phyloP scores from a whole-genome alignment of 2,888 invertebrate species.

The Amphipyra berbera region DNA sequence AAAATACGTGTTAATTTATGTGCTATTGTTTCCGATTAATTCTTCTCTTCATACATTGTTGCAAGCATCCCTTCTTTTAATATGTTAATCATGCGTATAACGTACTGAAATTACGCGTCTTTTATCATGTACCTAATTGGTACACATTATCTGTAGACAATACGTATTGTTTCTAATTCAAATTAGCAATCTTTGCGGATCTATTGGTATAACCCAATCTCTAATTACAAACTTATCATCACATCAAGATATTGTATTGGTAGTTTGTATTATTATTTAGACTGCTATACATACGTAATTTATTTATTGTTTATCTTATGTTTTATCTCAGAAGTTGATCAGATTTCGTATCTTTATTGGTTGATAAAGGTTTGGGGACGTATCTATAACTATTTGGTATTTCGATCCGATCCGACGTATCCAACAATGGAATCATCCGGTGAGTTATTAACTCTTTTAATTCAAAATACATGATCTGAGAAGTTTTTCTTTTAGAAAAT shows the following conservation, averaged over 20 bases:
- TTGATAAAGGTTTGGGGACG: slow-evolving; percentile 46
- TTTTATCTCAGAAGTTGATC: slow-evolving; percentile 46
- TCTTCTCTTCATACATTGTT: too few species aligned
- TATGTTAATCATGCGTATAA: neutral
- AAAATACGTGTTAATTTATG: too few species aligned
- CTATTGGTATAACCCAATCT: neutral
- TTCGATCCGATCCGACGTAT: slow-evolving; percentile 25
- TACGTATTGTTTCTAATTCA: neutral
- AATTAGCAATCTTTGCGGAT: neutral
- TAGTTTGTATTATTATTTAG: slow-evolving; percentile 22
- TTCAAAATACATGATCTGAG: neutral
- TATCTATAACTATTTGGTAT: slow-evolving; percentile 22
- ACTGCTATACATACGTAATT: slow-evolving; percentile 18
- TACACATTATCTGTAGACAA: neutral
- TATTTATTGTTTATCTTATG: slow-evolving; percentile 28
- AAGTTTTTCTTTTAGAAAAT: too few species aligned
- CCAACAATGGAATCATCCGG: slow-evolving; percentile 42
- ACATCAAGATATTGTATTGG: slow-evolving; percentile 34
- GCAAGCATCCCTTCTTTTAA: too few species aligned
- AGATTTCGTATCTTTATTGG: slow-evolving; percentile 48
- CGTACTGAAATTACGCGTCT: neutral
- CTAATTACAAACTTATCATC: slow-evolving; percentile 18
- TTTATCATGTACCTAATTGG: too few species aligned
- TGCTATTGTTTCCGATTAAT: too few species aligned
- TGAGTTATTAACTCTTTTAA: slow-evolving; percentile 25